A percentile compares a stretch with the other conserved stretches of the same genome.
Conservation (phyloP, 2,113 vertebrate genomes). For the Sander lucioperca region DNA sequence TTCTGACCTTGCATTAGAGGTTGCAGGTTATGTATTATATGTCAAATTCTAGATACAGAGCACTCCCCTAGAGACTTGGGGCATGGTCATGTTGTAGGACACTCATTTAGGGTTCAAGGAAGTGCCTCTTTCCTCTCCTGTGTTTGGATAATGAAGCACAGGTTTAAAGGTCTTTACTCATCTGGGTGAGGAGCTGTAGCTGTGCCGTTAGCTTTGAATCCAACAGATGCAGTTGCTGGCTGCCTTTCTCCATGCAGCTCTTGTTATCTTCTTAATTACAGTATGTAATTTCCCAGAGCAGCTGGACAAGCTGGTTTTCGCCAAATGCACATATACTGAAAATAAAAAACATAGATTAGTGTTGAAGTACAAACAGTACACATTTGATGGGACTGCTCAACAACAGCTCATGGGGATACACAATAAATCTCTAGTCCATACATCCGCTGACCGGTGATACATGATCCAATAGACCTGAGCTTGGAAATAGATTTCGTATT, state of each 20-base stretch:
- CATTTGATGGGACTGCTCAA: slow-evolving; percentile 19
- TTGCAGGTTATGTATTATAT: slow-evolving; percentile 23
- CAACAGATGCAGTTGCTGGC: slow-evolving; percentile 22
- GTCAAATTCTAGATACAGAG: slow-evolving; percentile 35
- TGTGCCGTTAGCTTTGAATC: slow-evolving; percentile 28
- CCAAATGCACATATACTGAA: slow-evolving; percentile 1
- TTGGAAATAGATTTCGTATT: slow-evolving; percentile 70
- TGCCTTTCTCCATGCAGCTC: slow-evolving; percentile 19
- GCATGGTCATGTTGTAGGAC: slow-evolving; percentile 16
- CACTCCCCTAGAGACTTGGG: background rate
- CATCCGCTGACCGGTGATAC: slow-evolving; percentile 48
- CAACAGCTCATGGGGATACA: slow-evolving; percentile 19
- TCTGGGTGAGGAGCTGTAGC: slow-evolving; percentile 13
- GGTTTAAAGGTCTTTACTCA: slow-evolving; percentile 31
- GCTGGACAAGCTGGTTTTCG: slow-evolving; percentile 30
- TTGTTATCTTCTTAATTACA: slow-evolving; percentile 42
- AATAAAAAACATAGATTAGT: slow-evolving; percentile 13
- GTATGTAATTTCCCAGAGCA: slow-evolving; percentile 26
- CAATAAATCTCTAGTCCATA: slow-evolving; percentile 4
- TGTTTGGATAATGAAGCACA: slow-evolving; percentile 32
- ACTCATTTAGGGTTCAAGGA: slow-evolving; percentile 19
- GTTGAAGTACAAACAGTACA: background rate
- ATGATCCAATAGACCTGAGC: slow-evolving; percentile 53
- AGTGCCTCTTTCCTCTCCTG: background rate
- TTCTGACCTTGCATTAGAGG: slow-evolving; percentile 40